Conservation (phyloP, 2,113 vertebrate genomes). For the Motacilla alba region DNA sequence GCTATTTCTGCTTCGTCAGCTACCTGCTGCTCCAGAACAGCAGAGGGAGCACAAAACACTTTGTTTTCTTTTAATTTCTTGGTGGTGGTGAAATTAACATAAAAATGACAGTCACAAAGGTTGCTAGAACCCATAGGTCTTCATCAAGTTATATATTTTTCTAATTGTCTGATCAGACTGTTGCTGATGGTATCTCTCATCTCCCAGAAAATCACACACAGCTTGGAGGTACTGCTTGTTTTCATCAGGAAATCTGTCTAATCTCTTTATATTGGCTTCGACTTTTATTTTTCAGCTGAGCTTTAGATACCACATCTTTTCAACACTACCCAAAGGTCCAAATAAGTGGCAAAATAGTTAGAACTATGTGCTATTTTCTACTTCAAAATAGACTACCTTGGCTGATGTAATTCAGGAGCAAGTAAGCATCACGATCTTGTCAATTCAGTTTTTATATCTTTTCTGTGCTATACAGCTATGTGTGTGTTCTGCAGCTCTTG, state of each 20-base stretch:
- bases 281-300: background rate
- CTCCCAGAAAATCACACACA: background rate
- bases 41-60: slow-evolving; percentile 58
- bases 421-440: background rate
- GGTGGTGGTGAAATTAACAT: background rate
- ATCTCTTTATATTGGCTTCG: background rate
- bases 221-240: background rate
- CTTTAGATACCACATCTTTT: background rate
- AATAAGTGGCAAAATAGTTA: background rate
- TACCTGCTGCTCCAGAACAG: slow-evolving; percentile 1
- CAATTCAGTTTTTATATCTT: background rate
- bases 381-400: background rate
- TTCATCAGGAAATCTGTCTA: background rate
- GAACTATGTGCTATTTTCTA: background rate
- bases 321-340: background rate
- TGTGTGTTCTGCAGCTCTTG: slow-evolving; percentile 36
- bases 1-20: background rate
- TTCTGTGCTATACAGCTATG: background rate
- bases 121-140: background rate
- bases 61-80: background rate
- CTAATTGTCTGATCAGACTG: background rate
- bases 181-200: background rate
- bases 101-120: background rate
- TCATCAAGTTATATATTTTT: background rate
- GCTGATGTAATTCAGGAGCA: background rate